Evolutionary conservation across 2,888 invertebrate species (phyloP).

Genomic region (Aleiodes leptofemur): DNA sequence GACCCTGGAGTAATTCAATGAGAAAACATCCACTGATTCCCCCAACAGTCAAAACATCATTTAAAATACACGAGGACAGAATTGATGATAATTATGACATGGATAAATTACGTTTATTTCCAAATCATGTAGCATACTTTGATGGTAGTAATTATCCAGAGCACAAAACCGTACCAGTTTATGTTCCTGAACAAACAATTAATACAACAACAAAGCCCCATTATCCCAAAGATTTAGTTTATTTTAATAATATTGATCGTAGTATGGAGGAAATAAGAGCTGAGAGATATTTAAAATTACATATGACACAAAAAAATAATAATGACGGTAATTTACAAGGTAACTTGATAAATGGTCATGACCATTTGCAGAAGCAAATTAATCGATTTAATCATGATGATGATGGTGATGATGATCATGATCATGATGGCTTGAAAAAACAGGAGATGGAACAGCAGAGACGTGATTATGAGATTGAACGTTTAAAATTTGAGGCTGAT

Average conservation of each 20-base stretch:
- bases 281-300: conserved; percentile 76
- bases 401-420: not conserved
- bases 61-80: conserved; percentile 82
- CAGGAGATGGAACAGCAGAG: conserved; percentile 57
- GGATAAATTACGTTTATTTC: conserved; percentile 66
- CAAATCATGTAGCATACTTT: conserved; percentile 68
- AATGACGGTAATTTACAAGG: conserved; percentile 44
- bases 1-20: conserved; percentile 80
- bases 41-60: conserved; percentile 71
- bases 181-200: conserved; percentile 61
- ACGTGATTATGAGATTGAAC: conserved; percentile 57
- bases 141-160: conserved; percentile 68
- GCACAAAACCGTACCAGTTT: conserved; percentile 64
- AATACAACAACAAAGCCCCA: conserved; percentile 60
- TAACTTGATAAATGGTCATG: conserved; percentile 20
- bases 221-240: conserved; percentile 76
- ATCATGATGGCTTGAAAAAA: conserved; percentile 36
- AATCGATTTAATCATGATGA: not conserved
- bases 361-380: not conserved
- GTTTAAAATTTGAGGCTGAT: conserved; percentile 53
- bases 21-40: conserved; percentile 71
- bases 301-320: conserved; percentile 50
- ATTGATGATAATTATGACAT: conserved; percentile 61
- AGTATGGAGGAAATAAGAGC: conserved; percentile 88
- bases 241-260: conserved; percentile 81